Evolutionary conservation across 2,113 vertebrate species (phyloP).

Genomic region (Ictidomys tridecemlineatus): DNA sequence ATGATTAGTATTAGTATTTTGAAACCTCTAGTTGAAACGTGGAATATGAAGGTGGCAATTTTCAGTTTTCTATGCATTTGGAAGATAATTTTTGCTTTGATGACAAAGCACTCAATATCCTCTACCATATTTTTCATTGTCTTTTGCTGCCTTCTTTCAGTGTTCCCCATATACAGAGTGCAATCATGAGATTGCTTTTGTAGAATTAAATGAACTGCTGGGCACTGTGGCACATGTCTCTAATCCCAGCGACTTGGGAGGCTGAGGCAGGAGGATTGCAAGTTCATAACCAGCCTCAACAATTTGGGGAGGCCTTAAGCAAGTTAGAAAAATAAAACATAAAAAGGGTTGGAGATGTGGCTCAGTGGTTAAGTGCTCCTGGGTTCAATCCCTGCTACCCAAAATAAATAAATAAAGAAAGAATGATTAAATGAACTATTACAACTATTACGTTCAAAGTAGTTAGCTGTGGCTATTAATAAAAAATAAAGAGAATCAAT

Average conservation of each 20-base stretch:
- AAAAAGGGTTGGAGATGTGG: too few species aligned
- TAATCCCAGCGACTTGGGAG: too few species aligned
- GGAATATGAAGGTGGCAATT: neutral
- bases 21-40: neutral
- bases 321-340: too few species aligned
- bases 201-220: neutral
- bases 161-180: neutral
- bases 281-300: too few species aligned
- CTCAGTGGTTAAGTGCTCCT: too few species aligned
- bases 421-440: neutral
- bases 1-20: neutral
- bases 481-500: constrained; percentile 71
- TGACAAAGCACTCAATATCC: neutral
- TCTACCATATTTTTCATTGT: neutral
- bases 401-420: too few species aligned
- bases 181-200: neutral
- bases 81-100: neutral
- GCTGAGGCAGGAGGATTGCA: too few species aligned
- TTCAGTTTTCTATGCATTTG: neutral
- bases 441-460: neutral
- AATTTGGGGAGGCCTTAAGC: too few species aligned
- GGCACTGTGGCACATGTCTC: too few species aligned
- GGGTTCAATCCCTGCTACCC: too few species aligned
- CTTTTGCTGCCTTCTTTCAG: neutral
- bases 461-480: constrained; percentile 60